These are phyloP conservation scores for Merluccius polli DNA, from an alignment of 2,797 vertebrate species.

Conservation along the genomic window DNA sequence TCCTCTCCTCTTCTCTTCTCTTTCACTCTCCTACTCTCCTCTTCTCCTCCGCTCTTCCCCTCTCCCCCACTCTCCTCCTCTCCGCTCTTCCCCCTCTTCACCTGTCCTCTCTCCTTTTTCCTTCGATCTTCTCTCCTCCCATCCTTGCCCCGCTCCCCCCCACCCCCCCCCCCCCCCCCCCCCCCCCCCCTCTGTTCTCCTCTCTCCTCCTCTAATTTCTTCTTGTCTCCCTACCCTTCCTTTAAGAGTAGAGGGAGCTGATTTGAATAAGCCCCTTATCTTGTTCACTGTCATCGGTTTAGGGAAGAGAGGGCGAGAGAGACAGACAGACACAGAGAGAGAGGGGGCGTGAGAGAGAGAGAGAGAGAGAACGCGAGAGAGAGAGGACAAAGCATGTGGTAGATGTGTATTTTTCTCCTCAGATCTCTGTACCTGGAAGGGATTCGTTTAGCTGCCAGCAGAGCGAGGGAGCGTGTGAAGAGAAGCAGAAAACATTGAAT, in stretches of 20 bases:
- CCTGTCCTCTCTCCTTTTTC: neutral
- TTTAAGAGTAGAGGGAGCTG: conserved; percentile 9
- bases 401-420: conserved; percentile 15
- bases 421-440: conserved; percentile 26
- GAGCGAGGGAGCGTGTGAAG: conserved; percentile 48
- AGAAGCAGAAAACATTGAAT: conserved; percentile 47
- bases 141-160: too few species aligned
- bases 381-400: conserved; percentile 13
- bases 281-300: conserved; percentile 19
- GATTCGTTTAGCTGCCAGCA: conserved; percentile 29
- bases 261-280: conserved; percentile 44
- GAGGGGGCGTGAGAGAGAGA: conserved; percentile 7
- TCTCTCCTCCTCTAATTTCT: neutral
- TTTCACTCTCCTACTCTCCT: neutral
- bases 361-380: conserved; percentile 6
- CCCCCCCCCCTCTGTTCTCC: neutral
- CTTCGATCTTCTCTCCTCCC: neutral
- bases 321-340: neutral
- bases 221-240: neutral
- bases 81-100: neutral
- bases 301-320: neutral
- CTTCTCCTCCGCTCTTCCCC: neutral
- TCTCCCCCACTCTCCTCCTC: neutral
- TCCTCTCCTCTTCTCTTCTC: too few species aligned
- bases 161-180: neutral